These are phyloP conservation scores for Encarsia formosa DNA, from an alignment of 2,888 invertebrate species.

Conservation along the genomic window DNA sequence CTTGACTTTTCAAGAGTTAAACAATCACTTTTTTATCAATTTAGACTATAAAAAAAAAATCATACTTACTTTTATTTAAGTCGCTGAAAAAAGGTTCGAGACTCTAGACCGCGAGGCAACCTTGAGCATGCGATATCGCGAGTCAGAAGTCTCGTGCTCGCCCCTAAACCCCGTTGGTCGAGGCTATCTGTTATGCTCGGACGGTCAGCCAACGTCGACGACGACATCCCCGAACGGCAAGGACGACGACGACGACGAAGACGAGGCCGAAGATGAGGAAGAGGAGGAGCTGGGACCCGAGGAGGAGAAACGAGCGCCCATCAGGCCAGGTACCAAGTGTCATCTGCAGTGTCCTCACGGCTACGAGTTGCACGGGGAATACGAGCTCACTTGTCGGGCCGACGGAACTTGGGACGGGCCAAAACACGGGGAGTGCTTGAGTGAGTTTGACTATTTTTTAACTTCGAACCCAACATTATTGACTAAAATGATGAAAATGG, in stretches of 20 bases:
- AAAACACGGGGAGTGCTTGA: constrained; percentile 51
- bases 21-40: too few species aligned
- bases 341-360: constrained; percentile 52
- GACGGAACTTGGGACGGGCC: constrained; percentile 53
- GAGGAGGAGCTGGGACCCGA: constrained; percentile 14
- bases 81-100: constrained; percentile 16
- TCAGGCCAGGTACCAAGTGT: constrained; percentile 54
- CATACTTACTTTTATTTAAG: too few species aligned
- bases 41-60: too few species aligned
- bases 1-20: too few species aligned
- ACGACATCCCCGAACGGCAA: constrained; percentile 16
- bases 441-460: constrained; percentile 41
- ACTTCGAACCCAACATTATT: neutral
- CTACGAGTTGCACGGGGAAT: constrained; percentile 51
- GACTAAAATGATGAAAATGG: too few species aligned
- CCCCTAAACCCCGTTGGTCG: constrained; percentile 51
- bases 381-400: constrained; percentile 50
- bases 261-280: neutral
- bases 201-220: constrained; percentile 35
- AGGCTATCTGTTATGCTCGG: constrained; percentile 53
- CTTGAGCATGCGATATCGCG: constrained; percentile 5
- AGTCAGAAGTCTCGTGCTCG: constrained; percentile 44
- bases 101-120: constrained; percentile 15
- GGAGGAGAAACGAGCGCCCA: constrained; percentile 42
- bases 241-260: constrained; percentile 13